Base-by-base conservation (phyloP, 2,888 invertebrate genomes). In the Pseudoips prasinana region DNA sequence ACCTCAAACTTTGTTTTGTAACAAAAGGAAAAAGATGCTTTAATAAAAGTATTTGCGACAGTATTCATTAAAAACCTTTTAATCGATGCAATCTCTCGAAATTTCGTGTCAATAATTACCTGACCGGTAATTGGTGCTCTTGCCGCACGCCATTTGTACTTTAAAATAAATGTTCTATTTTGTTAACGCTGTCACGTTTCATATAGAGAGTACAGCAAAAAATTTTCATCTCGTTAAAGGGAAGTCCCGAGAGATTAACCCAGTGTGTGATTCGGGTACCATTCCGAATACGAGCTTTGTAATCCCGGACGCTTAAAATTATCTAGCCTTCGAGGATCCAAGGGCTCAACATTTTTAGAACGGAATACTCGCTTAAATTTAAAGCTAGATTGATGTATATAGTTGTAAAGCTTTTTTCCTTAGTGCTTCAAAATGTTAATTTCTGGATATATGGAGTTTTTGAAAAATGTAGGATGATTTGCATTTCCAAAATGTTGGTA, bases 251-350 rank as follows among this genome's bases (percentile, higher is more conserved):
- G 39, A 46, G 58, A 54, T 61, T 58, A 54, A 46, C 45, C 40
- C 43, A 26, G 44, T 49, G 40, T 52, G 51, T 48, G 43, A 60
- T 53, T 49, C 39, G 36, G 51, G 42, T 41, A 49, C 39, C 38
- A 45, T 56, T 56, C 33, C 25, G 32, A 51, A 56, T 46, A 41
- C 40, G 35, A 45, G 36, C 36, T 34, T 38, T 36, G 45, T 50
- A 46, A 58, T 46, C 50, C 30, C 30, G 29, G 35, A 29, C 33
- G 54, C 40, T 58, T 54, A 54, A 54, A 58, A 57, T 62, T 57
- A 54, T 57, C 54, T 56, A 46, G 53, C 47, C 43, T 51, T 38
- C 33, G 45, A 30, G 29, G 35, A 51, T 41, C 50, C 39, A 29
- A 36, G 29, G 33, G 22, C 25, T 50, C 23, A 28, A 45, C 37